phyloP scores from a whole-genome alignment of 1,140 invertebrate species.

The Diachasma alloeum region DNA sequence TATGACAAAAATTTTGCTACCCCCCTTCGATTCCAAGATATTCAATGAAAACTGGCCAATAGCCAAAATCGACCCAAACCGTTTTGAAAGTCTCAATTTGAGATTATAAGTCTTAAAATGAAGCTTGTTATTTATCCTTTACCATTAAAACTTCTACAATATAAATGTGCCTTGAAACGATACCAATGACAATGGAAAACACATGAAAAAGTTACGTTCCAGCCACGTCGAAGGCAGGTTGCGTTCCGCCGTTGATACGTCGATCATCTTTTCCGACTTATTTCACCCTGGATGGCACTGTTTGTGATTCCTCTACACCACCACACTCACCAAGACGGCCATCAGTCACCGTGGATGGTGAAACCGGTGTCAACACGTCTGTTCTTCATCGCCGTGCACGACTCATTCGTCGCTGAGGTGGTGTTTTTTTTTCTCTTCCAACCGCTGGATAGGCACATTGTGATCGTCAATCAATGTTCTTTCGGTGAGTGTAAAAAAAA shows the following conservation, averaged over 20 bases:
- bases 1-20: too few relatives aligned
- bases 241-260: conserved; percentile 44
- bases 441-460: not conserved
- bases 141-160: not conserved
- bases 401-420: conserved; percentile 43
- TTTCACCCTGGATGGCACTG: conserved; percentile 22
- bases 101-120: too few relatives aligned
- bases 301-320: conserved; percentile 36
- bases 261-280: conserved; percentile 54
- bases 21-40: too few relatives aligned
- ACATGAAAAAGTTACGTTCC: conserved; percentile 9
- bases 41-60: too few relatives aligned
- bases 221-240: conserved; percentile 17
- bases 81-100: too few relatives aligned
- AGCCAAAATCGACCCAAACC: too few relatives aligned
- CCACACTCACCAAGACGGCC: conserved; percentile 42
- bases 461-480: conserved; percentile 11
- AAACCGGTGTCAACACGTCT: conserved; percentile 26
- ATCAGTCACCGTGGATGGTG: conserved; percentile 19
- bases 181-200: too few relatives aligned
- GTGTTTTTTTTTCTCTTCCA: not conserved
- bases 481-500: conserved; percentile 22
- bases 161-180: too few relatives aligned
- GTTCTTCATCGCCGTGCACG: conserved; percentile 45
- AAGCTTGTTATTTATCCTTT: too few relatives aligned